Conservation (phyloP, 2,888 invertebrate genomes). For the Epistrophe eligans region DNA sequence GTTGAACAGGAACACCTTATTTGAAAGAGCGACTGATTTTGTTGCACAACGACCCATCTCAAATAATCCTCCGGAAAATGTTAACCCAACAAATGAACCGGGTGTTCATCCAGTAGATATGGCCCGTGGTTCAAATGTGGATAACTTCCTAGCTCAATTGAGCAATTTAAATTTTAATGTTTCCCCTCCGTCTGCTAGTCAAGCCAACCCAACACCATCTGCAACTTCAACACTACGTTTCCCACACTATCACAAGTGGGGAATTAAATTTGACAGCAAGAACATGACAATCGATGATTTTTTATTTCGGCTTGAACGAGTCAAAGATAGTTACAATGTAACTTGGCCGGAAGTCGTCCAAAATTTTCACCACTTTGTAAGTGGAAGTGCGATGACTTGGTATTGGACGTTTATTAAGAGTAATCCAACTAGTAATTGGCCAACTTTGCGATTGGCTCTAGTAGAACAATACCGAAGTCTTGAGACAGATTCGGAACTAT, state of each 20-base stretch:
- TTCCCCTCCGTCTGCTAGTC: background rate
- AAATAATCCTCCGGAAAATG: background rate
- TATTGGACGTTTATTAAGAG: background rate
- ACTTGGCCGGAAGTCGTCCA: background rate
- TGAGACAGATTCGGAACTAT: constrained; percentile 13
- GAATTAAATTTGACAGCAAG: background rate
- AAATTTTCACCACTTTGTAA: background rate
- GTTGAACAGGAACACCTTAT: background rate
- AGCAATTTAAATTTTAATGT: background rate
- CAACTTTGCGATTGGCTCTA: background rate
- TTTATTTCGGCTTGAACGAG: background rate
- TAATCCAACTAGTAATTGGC: background rate
- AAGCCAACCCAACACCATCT: background rate
- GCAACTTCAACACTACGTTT: background rate
- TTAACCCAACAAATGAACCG: background rate
- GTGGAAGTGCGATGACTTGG: background rate
- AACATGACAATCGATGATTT: constrained; percentile 14
- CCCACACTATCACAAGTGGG: constrained; percentile 22
- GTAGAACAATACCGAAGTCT: constrained; percentile 18
- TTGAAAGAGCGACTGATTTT: background rate
- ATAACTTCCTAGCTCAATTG: constrained; percentile 3
- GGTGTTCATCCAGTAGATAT: background rate
- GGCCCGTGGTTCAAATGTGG: constrained; percentile 1
- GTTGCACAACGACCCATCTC: background rate
- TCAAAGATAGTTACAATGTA: background rate